Base-by-base conservation (phyloP, 1,140 invertebrate genomes). In the Zaprionus capensis region DNA sequence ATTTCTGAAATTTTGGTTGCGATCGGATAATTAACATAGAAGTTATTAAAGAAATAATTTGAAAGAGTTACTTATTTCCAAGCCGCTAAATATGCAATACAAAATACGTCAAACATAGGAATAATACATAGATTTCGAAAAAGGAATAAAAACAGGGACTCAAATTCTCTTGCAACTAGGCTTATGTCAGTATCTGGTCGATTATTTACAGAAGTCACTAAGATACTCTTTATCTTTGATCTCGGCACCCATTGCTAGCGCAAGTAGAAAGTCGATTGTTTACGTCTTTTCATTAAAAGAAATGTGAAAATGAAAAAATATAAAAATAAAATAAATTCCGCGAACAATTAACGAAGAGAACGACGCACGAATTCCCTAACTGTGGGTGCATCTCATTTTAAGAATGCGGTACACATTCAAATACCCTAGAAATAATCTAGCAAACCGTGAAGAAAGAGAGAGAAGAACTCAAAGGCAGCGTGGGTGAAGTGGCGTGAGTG, bases 241-340 rank as follows among this genome's bases (percentile, higher is more conserved):
- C 31, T 36, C 17, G 26, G 11, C 15, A 49, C 34, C 44, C 44
- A 28, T 34, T 3, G 44, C 44, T 49, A 26, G 20, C 53, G 53
- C 41, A 26, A 11, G 65, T 73, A 56, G 71, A 74, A 74, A 74
- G 71, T 74, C 44, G 64, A 56, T 46, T 38, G 15, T 12, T 28
- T 55, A 31, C 20, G 5, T 17, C 36, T 36, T 31, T 46, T 3
- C 28, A 22, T 14, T 58, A 7, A 20, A 58, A 28, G 31, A 67
- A 49, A 69, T 38, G 28, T 49, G 17, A 22, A 11, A 22, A 31
- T 31, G 1, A 7, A 15, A 68, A 7, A 61, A 55, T 14, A 69
- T 38, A 66, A 66, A 82, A 63, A 78, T 22, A 24, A 17, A 31
- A 62, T 20, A 59, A 70, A 74, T 70, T 36, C 55, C 36, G 65